Evolutionary conservation across 2,888 invertebrate species (phyloP), one percentile per base, ranked within the genome.

Genomic region (Protophormia terraenovae): DNA sequence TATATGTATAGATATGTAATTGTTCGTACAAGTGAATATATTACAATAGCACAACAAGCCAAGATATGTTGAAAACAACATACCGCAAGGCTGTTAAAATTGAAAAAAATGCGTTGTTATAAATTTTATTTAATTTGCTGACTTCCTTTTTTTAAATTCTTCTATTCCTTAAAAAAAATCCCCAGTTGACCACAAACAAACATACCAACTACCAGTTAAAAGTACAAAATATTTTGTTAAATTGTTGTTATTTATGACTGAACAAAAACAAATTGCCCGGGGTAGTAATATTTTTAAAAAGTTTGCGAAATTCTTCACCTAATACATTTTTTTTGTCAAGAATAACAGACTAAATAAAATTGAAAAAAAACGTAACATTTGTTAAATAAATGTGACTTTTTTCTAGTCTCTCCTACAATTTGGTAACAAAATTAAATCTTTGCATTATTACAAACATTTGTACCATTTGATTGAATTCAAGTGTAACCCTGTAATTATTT

Each of bases 51-150:
- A 78, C 50, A 69, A 71, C 72, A 58, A 64, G 73, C 47, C 32
- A 82, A 75, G 69, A 79, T 64, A 75, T 85, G 82, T 75, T 77
- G 78, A 78, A 78, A 85, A 53, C 58, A 75, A 16, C 64, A 78
- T 71, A 78, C 85, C 85, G 78, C 85, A 82, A 82, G 82, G 66
- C 82, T 75, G 82, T 71, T 64, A 64, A 85, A 82, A 78, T 82
- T 82, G 73, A 79, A 85, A 85, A 62, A 79, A 75, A 69, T 81
- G 78, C 71, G 78, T 78, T 77, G 84, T 55, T 80, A 77, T 81
- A 84, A 84, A 84, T 81, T 84, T 84, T 60, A 66, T 80, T 75
- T 62, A 45, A 69, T 50, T 55, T 60, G 73, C 29, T 45, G 38
- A 10, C 14, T 41, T 32, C 3, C 12, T 47, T 67, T 62, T 35